Conservation (phyloP, 2,113 vertebrate genomes). For the Barnardius zonarius region DNA sequence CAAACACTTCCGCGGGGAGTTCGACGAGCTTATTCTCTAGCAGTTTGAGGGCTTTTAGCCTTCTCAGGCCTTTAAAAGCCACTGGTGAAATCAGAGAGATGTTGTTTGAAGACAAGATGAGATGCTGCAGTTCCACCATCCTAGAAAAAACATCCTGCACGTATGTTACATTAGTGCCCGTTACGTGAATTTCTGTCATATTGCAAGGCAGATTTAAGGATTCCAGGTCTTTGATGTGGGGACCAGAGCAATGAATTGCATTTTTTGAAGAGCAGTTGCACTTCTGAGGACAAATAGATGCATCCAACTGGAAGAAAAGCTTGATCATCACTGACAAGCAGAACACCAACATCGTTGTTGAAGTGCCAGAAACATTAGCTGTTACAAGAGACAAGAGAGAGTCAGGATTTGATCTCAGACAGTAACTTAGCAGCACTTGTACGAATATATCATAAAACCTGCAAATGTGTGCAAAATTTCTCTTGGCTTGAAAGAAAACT, state of each 20-base stretch:
- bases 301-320: conserved; percentile 37
- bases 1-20: conserved; percentile 76
- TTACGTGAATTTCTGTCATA: conserved; percentile 68
- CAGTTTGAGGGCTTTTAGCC: conserved; percentile 79
- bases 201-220: conserved; percentile 61
- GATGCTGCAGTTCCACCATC: conserved; percentile 70
- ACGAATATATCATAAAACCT: not conserved
- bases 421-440: not conserved
- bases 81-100: conserved; percentile 74
- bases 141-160: conserved; percentile 74
- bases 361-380: conserved; percentile 39
- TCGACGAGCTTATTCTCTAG: conserved; percentile 72
- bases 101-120: conserved; percentile 74
- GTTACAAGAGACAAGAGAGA: conserved; percentile 39
- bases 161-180: conserved; percentile 17
- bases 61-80: conserved; percentile 75
- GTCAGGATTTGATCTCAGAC: not conserved
- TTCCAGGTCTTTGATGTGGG: conserved; percentile 36
- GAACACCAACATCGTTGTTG: conserved; percentile 36
- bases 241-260: conserved; percentile 28
- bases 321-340: conserved; percentile 30
- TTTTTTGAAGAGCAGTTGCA: conserved; percentile 62
- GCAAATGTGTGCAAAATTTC: not conserved
- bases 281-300: conserved; percentile 45
- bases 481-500: not conserved